phyloP scores from a whole-genome alignment of 2,113 vertebrate genomes.

The Murina feae region DNA sequence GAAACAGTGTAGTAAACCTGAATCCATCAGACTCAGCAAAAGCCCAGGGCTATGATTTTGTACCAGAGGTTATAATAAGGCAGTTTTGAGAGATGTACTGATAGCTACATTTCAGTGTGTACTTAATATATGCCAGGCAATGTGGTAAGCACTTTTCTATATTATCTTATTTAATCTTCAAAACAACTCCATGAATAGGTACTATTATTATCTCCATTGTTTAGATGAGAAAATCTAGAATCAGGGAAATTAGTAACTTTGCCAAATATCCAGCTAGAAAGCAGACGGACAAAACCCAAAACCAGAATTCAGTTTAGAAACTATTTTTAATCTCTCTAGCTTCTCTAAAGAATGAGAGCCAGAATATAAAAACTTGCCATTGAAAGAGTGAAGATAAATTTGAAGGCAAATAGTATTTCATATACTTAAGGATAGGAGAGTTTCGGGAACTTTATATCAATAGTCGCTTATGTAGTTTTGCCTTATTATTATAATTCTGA shows the following conservation, averaged over 20 bases:
- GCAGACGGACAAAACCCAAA: not conserved
- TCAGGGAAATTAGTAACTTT: not conserved
- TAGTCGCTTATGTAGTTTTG: not conserved
- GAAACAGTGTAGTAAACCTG: conserved; percentile 1
- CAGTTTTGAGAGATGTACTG: not conserved
- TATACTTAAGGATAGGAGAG: not conserved
- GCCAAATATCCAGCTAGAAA: not conserved
- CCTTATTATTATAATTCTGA: not conserved
- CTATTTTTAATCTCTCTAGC: not conserved
- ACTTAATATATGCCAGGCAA: not conserved
- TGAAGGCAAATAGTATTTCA: not conserved
- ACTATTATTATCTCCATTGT: not conserved
- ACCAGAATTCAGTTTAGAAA: not conserved
- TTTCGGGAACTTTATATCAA: not conserved
- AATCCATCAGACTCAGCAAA: not conserved
- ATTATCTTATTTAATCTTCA: conserved; percentile 22
- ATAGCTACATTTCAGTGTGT: not conserved
- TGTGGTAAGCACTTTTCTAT: not conserved
- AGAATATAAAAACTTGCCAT: not conserved
- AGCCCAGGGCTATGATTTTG: not conserved
- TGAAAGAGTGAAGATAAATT: not conserved
- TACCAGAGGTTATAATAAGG: not conserved
- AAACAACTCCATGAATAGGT: not conserved
- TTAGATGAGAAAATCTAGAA: not conserved
- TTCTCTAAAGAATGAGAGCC: not conserved